Evolutionary conservation across 2,797 vertebrate species (phyloP), one percentile per base, ranked within the genome.

Genomic region (Bradypodion pumilum): DNA sequence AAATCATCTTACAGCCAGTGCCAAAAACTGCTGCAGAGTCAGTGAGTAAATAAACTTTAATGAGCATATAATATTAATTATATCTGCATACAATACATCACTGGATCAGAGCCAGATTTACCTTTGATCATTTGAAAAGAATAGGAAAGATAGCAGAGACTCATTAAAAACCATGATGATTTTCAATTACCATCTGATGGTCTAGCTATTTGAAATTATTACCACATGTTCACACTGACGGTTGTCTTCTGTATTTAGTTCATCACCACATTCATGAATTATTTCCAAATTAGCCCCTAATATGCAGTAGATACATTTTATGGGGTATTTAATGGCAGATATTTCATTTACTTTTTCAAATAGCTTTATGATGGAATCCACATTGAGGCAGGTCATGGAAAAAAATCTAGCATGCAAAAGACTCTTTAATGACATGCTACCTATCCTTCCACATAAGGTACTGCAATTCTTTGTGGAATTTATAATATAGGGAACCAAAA

Each of bases 161-260:
- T 79, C 68, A 79, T 52, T 79, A 65, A 52, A 32, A 27, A 19
- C 16, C 65, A 25, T 74, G 59, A 63, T 63, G 25, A 63, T 84
- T 60, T 56, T 52, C 83, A 84, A 79, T 84, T 84, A 63, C 10
- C 10, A 60, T 73, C 78, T 79, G 83, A 84, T 84, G 83, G 77
- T 84, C 83, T 56, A 65, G 83, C 59, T 66, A 79, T 79, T 84
- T 52, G 60, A 84, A 84, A 74, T 79, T 49, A 73, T 42, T 56
- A n/a, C 83, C 83, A 84, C 46, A 84, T 84, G 76, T 49, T 63
- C 37, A 40, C 69, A 65, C 42, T 78, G 46, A 56, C 44, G 32
- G 49, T 49, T 79, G 60, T 46, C 56, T 49, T 56, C 56, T 78
- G 37, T 52, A 63, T 79, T 79, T 84, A 56, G 40, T 27, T 70